Conservation (phyloP, 2,888 invertebrate species). For the Pristionchus exspectatus region DNA sequence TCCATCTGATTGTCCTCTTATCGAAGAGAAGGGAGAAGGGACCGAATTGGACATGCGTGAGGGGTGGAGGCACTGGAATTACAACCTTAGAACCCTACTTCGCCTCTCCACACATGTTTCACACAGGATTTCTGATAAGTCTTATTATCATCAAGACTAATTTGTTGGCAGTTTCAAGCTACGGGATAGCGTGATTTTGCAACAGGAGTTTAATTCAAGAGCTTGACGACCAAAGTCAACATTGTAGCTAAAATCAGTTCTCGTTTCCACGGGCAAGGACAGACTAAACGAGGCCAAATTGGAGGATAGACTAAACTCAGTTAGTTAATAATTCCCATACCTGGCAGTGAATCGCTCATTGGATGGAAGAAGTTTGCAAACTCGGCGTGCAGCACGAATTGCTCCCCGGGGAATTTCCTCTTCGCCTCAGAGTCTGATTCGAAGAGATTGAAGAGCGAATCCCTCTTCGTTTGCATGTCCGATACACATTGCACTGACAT, state of each 20-base stretch:
- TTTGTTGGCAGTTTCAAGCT: no score
- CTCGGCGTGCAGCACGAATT: slow-evolving; percentile 94
- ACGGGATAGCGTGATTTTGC: no score
- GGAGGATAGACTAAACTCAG: no score
- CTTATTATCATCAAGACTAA: no score
- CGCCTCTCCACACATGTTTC: not conserved
- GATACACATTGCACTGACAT: slow-evolving; percentile 91
- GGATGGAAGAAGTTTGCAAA: slow-evolving; percentile 94
- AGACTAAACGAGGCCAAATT: no score
- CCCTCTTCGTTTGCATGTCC: slow-evolving; percentile 85
- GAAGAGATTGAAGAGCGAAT: slow-evolving; percentile 86
- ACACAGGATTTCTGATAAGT: no score
- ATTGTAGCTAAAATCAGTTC: no score
- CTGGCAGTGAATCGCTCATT: slow-evolving; percentile 82
- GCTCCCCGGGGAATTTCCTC: slow-evolving; percentile 88
- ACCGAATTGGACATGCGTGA: slow-evolving; percentile 92
- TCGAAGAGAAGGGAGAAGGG: slow-evolving; percentile 93
- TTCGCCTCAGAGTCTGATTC: slow-evolving; percentile 84
- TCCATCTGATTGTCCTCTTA: slow-evolving; percentile 91
- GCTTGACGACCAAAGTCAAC: no score
- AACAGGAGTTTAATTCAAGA: no score
- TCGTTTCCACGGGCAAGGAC: no score
- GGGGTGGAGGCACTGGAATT: slow-evolving; percentile 91
- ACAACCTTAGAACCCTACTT: not conserved
- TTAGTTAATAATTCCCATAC: slow-evolving; percentile 75